Conservation (phyloP, 2,113 vertebrate genomes). For the Phrynosoma platyrhinos region DNA sequence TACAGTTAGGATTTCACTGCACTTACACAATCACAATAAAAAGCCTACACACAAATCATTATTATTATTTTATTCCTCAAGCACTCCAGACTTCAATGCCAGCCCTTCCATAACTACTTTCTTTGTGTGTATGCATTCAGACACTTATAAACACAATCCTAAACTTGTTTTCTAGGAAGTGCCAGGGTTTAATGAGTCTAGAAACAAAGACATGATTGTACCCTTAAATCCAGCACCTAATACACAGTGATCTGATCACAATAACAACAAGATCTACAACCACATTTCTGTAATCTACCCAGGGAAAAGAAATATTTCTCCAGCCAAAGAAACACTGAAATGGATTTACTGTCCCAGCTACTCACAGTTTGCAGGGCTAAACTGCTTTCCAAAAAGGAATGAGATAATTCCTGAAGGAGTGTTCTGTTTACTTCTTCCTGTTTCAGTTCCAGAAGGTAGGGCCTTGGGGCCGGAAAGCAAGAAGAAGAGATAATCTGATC, state of each 20-base stretch:
- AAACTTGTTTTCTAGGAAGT: not conserved
- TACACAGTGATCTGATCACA: not conserved
- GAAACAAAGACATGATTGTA: too few relatives aligned
- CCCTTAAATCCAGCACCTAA: not conserved
- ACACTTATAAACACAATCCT: not conserved
- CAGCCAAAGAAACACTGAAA: not conserved
- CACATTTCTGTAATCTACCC: not conserved
- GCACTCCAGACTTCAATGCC: not conserved
- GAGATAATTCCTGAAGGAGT: conserved; percentile 40
- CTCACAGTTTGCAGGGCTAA: conserved; percentile 70
- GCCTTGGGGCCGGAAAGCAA: conserved; percentile 38
- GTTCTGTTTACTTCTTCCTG: conserved; percentile 36
- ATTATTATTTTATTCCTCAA: conserved; percentile 32
- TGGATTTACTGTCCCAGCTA: conserved; percentile 54
- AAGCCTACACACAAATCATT: not conserved
- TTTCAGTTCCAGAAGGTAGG: not conserved
- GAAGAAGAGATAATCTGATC: conserved; percentile 42
- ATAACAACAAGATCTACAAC: not conserved
- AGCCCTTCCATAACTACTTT: not conserved
- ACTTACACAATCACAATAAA: conserved; percentile 4
- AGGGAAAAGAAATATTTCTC: not conserved
- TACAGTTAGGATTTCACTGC: not conserved
- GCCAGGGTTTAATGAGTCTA: not conserved
- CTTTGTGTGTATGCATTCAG: not conserved
- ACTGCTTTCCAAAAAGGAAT: conserved; percentile 50